These are phyloP conservation scores for Cavia aperea DNA, from an alignment of 2,113 vertebrate species.

Conservation along the genomic window DNA sequence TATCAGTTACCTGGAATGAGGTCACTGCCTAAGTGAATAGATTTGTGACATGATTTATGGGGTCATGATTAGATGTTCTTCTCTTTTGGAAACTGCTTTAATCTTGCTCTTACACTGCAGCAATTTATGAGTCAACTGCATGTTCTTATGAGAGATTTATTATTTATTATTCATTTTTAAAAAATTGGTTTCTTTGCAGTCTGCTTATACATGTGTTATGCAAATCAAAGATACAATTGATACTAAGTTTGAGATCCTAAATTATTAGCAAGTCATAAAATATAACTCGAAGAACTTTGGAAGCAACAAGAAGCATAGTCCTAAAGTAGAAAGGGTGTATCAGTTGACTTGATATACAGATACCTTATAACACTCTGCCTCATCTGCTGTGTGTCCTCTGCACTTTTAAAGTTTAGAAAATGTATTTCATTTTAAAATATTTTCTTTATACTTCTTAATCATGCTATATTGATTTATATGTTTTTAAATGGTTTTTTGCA, in stretches of 20 bases:
- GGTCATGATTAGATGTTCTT: not conserved
- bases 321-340: not conserved
- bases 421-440: not conserved
- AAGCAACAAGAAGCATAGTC: not conserved
- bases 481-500: conserved; percentile 25
- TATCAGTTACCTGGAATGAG: not conserved
- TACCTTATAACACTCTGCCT: not conserved
- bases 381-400: not conserved
- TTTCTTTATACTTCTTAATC: not conserved
- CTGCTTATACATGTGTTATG: not conserved
- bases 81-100: conserved; percentile 45
- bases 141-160: not conserved
- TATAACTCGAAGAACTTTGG: not conserved
- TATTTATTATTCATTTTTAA: conserved; percentile 19
- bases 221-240: conserved; percentile 3
- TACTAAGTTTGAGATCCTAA: not conserved
- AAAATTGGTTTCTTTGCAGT: conserved; percentile 48
- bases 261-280: not conserved
- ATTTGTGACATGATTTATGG: conserved; percentile 21
- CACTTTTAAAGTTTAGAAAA: not conserved
- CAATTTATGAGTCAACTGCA: conserved; percentile 31
- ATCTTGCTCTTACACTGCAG: conserved; percentile 18
- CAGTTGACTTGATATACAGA: not conserved
- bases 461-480: conserved; percentile 8
- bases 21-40: not conserved